Base-by-base conservation (phyloP, 2,888 invertebrate species). In the Lithophane ornitopus region DNA sequence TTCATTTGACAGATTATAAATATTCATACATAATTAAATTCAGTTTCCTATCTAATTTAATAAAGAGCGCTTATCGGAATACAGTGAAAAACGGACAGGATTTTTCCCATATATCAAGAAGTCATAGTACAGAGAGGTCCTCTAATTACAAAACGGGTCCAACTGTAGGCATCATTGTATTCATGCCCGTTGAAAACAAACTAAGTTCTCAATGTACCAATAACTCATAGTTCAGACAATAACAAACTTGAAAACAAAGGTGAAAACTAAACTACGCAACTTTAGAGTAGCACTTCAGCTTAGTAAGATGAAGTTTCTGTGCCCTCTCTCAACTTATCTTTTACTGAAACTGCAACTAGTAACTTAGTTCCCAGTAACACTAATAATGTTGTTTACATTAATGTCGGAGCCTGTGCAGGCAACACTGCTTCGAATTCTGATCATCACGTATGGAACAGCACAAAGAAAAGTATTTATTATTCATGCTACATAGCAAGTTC, bases 401-500 rank as follows among this genome's bases (percentile, higher is more conserved):
- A 56, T 58, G 44, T 8, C 19, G 11, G 39, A 34, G 0, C 0
- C 14, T 3, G 1, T 39, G 46, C 44, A 49, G 7, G 16, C 14
- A 62, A 52, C 16, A 62, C 16, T 44, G 28, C 46, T 54, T 39
- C 22, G n/a, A 49, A 54, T 41, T 58, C 59, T 28, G 49, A 68
- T 72, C 68, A 67, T 70, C 46, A 52, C 39, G n/a, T 73, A 58
- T 58, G 52, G 19, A 34, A 65, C 16, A 46, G n/a, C n/a, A n/a
- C n/a, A 71, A 52, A 68, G 41, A 22, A 54, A 52, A 28, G 22
- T 54, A 62, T 61, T 81, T 62, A 52, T 39, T 73, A 81, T 81
- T 78, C 84, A 83, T 66, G 39, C 41, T 69, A 46, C 83, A 68
- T 41, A 12, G 72, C 62, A 46, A 67, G 34, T 59, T 70, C 28